These are phyloP conservation scores for Platorchestia sp. DNA, from an alignment of 1,140 invertebrate genomes.

Conservation along the genomic window DNA sequence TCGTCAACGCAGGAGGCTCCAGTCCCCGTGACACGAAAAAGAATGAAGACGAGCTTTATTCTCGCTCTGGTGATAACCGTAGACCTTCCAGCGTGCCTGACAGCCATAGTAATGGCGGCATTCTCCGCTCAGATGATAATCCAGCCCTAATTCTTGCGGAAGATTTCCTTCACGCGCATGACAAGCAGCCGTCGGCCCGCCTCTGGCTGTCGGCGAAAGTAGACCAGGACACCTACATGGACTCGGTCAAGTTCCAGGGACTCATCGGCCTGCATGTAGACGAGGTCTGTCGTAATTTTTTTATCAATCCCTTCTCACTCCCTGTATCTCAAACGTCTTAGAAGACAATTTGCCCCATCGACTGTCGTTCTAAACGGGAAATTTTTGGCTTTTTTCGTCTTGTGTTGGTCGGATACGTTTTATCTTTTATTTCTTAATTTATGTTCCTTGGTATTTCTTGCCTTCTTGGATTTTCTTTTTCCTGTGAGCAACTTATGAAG, in stretches of 20 bases:
- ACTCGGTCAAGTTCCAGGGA: slow-evolving; percentile 19
- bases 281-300: background rate
- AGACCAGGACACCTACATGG: background rate
- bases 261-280: slow-evolving; percentile 24
- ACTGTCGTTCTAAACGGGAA: no score
- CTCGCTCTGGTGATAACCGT: background rate
- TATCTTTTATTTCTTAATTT: no score
- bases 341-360: no score
- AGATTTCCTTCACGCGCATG: background rate
- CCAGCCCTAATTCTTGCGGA: background rate
- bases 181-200: slow-evolving; percentile 8
- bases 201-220: slow-evolving; percentile 7
- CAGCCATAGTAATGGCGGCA: background rate
- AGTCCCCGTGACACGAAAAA: background rate
- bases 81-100: background rate
- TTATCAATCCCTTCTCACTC: background rate
- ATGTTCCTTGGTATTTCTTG: no score
- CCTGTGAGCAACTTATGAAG: no score
- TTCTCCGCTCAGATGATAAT: background rate
- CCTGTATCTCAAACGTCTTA: background rate
- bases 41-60: background rate
- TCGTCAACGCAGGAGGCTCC: background rate
- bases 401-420: no score
- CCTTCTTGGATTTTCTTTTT: no score
- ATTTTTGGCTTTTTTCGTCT: no score